Percentiles rank a stretch among this genome's conserved stretches.
These are phyloP conservation scores for Perithous albicinctus DNA, from an alignment of 2,888 invertebrate genomes.

Conservation along the genomic window DNA sequence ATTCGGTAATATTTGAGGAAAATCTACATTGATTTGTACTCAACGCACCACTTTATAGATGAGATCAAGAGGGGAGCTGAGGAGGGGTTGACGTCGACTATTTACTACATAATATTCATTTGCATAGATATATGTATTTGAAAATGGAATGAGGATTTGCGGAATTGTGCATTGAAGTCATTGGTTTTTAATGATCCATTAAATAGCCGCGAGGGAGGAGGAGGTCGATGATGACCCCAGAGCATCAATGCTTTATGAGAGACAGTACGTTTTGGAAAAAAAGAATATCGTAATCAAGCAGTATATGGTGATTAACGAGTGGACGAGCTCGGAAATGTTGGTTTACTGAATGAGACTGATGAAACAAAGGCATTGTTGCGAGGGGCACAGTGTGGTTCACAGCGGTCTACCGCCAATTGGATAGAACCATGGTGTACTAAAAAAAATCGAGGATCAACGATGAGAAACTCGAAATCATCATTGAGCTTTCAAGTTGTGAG, in stretches of 20 bases:
- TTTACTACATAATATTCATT: slow-evolving; percentile 40
- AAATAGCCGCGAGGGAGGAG: slow-evolving; percentile 5
- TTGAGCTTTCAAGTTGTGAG: neutral
- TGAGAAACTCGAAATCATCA: neutral
- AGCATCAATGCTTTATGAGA: slow-evolving; percentile 8
- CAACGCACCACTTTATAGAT: slow-evolving; percentile 32
- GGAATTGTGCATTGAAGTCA: slow-evolving; percentile 37
- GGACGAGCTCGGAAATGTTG: slow-evolving; percentile 11
- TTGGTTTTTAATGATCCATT: slow-evolving; percentile 52
- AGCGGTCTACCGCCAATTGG: slow-evolving; percentile 4
- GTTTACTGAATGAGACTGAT: slow-evolving; percentile 45
- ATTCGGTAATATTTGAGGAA: slow-evolving; percentile 55
- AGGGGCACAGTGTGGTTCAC: neutral
- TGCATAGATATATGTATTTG: slow-evolving; percentile 13
- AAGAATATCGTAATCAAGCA: slow-evolving; percentile 50
- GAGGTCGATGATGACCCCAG: neutral
- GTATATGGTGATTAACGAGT: slow-evolving; percentile 43
- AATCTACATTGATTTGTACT: slow-evolving; percentile 48
- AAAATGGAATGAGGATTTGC: neutral
- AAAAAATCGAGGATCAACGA: slow-evolving; percentile 3
- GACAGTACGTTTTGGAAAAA: slow-evolving; percentile 33
- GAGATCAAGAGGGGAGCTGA: neutral
- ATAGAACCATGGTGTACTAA: neutral
- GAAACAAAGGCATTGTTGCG: slow-evolving; percentile 53
- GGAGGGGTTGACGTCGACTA: neutral